phyloP scores from a whole-genome alignment of 2,113 vertebrate genomes.

The Protomyctophum bolini region DNA sequence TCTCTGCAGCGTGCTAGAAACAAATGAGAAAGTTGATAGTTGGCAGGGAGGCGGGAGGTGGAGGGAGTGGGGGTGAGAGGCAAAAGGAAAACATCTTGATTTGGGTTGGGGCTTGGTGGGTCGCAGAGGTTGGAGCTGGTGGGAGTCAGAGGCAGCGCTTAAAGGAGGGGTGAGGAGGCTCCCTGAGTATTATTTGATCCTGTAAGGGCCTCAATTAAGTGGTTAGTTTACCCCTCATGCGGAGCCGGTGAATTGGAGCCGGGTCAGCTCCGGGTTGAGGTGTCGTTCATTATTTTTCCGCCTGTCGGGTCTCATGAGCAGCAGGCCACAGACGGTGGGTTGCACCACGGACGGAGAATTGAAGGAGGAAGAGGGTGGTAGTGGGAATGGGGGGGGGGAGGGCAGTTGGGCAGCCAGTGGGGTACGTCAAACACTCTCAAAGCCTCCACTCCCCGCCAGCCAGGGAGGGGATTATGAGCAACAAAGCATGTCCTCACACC shows the following conservation, averaged over 20 bases:
- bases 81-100: conserved; percentile 48
- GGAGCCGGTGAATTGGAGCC: conserved; percentile 86
- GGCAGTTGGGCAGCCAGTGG: conserved; percentile 85
- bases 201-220: conserved; percentile 89
- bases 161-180: conserved; percentile 52
- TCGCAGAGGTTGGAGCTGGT: background rate
- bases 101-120: conserved; percentile 15
- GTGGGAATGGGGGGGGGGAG: conserved; percentile 69
- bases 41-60: too few species aligned
- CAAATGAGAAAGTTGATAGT: background rate
- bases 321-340: conserved; percentile 62
- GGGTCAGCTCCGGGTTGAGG: conserved; percentile 94
- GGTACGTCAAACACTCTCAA: conserved; percentile 97
- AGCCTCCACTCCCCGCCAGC: conserved; percentile 79
- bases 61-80: background rate
- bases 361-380: conserved; percentile 78
- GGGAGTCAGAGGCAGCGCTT: conserved; percentile 9
- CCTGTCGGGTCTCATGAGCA: conserved; percentile 97
- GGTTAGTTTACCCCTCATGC: conserved; percentile 88
- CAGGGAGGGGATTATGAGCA: conserved; percentile 89
- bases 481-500: conserved; percentile 92
- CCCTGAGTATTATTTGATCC: conserved; percentile 79
- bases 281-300: conserved; percentile 99
- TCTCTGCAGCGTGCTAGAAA: background rate
- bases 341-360: conserved; percentile 65